Evolutionary conservation across 2,113 vertebrate species (phyloP), one percentile per base, ranked within the genome.

Genomic region (Archilochus colubris): DNA sequence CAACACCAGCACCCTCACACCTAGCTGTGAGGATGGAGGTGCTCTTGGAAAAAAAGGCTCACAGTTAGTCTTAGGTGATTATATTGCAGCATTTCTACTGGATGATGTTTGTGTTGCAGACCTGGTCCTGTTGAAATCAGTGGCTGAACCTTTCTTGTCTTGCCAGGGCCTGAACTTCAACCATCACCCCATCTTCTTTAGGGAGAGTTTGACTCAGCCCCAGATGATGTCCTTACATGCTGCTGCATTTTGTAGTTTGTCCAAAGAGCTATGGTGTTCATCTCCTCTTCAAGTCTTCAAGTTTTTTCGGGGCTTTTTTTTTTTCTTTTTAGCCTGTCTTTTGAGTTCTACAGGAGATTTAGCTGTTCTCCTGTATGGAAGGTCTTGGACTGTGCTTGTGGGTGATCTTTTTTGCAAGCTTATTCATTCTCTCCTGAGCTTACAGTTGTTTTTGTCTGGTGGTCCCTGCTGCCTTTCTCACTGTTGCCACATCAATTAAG

Each of bases 191-290:
- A 7, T 33, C 4, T 54, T 40, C 24, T 43, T 55, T n/a, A 36
- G 46, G 40, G 23, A 33, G 12, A 82, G 8, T 14, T 88, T 61
- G 51, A 25, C 44, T 82, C 30, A 51, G 27, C 2, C 9, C 5
- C 33, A 15, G 28, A 3, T 0, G 0, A n/a, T 33, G 28, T 18
- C 9, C 22, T 40, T n/a, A 18, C 0, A 3, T 1, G 1, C 19
- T 73, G 24, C n/a, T 69, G 53, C 64, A 27, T 73, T 91, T 73
- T 43, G 6, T 25, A 31, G 2, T 30, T 51, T 28, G 22, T 36
- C 44, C n/a, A 25, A 61, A 40, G 20, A 51, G 4, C 28, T 30
- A 6, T 9, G 15, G 22, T 2, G 3, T 59, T 86, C 22, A 10
- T 14, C n/a, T 57, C 46, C 31, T 10, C 18, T 70, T 48, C 30